Percentiles rank a stretch among this genome's conserved stretches.
Conservation (phyloP, 1,140 invertebrate genomes). For the Tetragonula clypearis region DNA sequence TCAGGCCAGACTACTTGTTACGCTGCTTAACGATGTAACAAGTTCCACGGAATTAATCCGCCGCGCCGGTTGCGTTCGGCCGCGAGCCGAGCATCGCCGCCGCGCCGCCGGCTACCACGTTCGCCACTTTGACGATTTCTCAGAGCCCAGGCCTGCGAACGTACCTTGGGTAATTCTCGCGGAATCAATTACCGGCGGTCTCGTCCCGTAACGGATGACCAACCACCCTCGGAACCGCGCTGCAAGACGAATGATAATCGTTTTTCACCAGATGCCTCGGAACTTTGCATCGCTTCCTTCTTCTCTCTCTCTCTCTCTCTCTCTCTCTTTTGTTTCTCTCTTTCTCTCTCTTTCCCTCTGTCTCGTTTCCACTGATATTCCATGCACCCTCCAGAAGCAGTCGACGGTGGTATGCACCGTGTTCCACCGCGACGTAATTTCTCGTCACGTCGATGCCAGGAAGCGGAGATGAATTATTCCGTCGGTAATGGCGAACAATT, state of each 20-base stretch:
- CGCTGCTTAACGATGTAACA: conserved; percentile 65
- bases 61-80: conserved; percentile 21
- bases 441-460: conserved; percentile 64
- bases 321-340: background rate
- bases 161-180: conserved; percentile 58
- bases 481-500: conserved; percentile 66
- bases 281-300: conserved; percentile 22
- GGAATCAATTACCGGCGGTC: conserved; percentile 50
- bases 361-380: background rate
- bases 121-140: conserved; percentile 39
- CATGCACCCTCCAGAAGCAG: background rate
- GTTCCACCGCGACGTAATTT: conserved; percentile 55
- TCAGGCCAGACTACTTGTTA: conserved; percentile 62
- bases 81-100: no score
- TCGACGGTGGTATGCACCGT: conserved; percentile 3
- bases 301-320: background rate
- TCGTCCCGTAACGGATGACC: conserved; percentile 25
- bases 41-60: conserved; percentile 66
- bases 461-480: conserved; percentile 70
- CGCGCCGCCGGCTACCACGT: conserved; percentile 5
- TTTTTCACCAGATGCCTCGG: conserved; percentile 27
- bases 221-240: conserved; percentile 20
- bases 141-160: conserved; percentile 17
- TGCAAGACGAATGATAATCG: conserved; percentile 43
- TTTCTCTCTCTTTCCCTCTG: background rate